Conservation (phyloP, 2,888 invertebrate genomes). For the Deroplatys truncata region DNA sequence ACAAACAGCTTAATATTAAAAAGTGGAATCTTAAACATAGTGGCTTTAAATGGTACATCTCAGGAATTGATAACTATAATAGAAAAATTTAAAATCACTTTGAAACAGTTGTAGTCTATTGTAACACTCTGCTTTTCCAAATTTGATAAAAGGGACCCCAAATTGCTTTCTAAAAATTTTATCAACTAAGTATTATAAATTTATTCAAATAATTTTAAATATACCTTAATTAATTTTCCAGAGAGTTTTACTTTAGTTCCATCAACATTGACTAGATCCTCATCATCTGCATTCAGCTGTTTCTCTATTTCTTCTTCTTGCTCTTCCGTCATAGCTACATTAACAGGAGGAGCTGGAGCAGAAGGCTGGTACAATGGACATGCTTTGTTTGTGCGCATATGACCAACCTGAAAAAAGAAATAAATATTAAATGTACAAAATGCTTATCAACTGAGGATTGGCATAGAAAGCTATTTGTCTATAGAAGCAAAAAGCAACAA, state of each 20-base stretch:
- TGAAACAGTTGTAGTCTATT: no score
- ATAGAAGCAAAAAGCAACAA: not conserved
- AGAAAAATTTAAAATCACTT: no score
- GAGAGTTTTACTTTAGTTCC: conserved; percentile 91
- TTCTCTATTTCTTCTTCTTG: conserved; percentile 74
- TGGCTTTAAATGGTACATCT: not conserved
- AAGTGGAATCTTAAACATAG: no score
- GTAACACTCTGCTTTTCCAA: no score
- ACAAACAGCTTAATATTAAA: no score
- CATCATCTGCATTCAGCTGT: conserved; percentile 72
- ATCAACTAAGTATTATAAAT: no score
- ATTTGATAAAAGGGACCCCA: no score
- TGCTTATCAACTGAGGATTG: not conserved
- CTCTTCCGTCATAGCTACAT: conserved; percentile 72
- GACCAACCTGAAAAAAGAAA: conserved; percentile 47
- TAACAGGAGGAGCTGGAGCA: conserved; percentile 58
- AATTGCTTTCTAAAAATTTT: no score
- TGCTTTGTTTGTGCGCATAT: conserved; percentile 91
- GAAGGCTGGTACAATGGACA: conserved; percentile 87
- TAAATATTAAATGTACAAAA: not conserved
- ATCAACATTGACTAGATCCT: conserved; percentile 87
- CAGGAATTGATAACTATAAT: not conserved
- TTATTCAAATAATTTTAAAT: not conserved
- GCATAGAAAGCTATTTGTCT: not conserved
- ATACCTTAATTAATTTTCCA: conserved; percentile 77